phyloP scores from a whole-genome alignment of 2,113 vertebrate species.

The Bothrops jararaca region DNA sequence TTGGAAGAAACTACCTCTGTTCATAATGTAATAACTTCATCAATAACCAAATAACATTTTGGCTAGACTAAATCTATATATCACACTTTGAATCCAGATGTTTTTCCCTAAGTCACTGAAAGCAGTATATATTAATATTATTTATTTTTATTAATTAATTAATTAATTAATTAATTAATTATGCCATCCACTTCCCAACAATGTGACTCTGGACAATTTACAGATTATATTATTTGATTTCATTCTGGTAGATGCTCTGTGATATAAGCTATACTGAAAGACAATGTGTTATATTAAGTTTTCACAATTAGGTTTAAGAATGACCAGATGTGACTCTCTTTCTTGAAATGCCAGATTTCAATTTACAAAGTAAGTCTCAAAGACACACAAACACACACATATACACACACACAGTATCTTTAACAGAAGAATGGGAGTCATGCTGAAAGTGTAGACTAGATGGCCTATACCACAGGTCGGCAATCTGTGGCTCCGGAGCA shows the following conservation, averaged over 20 bases:
- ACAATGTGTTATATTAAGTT: background rate
- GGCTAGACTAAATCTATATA: background rate
- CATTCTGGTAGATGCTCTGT: background rate
- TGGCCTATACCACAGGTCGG: background rate
- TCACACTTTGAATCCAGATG: background rate
- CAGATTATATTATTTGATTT: background rate
- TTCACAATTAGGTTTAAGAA: background rate
- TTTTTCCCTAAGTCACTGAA: background rate
- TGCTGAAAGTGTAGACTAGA: background rate
- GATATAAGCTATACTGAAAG: background rate
- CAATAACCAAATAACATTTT: background rate
- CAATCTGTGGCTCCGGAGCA: too few relatives aligned
- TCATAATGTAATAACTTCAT: background rate
- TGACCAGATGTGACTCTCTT: background rate
- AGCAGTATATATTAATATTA: background rate
- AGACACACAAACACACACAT: background rate
- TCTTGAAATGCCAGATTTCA: background rate
- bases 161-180: background rate
- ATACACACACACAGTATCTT: background rate
- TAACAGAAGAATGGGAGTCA: conserved; percentile 7
- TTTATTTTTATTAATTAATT: background rate
- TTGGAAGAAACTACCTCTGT: background rate
- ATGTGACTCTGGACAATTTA: background rate
- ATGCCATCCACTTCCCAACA: background rate
- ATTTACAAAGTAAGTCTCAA: background rate